phyloP scores from a whole-genome alignment of 2,888 invertebrate species.

The Leucophenga montana region DNA sequence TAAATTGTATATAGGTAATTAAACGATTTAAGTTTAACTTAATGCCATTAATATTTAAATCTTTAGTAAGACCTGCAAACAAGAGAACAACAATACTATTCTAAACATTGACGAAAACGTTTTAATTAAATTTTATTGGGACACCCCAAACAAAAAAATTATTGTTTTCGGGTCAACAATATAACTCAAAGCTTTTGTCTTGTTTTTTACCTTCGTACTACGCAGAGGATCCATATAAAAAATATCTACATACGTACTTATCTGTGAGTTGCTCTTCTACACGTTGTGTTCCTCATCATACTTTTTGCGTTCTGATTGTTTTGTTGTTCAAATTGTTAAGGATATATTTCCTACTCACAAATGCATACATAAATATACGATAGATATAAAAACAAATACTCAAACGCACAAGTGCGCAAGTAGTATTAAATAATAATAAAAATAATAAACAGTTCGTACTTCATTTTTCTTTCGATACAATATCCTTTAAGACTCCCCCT shows the following conservation, averaged over 20 bases:
- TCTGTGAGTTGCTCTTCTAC: no score
- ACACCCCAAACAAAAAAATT: not conserved
- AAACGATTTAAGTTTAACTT: no score
- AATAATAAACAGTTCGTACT: no score
- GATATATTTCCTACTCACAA: not conserved
- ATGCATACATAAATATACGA: conserved; percentile 24
- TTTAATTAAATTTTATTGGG: no score
- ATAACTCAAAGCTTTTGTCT: not conserved
- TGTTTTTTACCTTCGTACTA: not conserved
- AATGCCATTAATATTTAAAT: no score
- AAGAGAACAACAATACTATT: no score
- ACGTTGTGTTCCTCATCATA: not conserved
- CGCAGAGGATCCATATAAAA: not conserved
- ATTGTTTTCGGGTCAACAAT: conserved; percentile 19
- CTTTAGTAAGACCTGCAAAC: no score
- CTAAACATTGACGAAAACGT: no score
- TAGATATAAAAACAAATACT: conserved; percentile 28
- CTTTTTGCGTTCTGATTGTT: not conserved
- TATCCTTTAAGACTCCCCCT: conserved; percentile 30
- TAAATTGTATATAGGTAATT: no score
- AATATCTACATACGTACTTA: not conserved
- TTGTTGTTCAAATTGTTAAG: not conserved
- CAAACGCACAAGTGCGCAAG: no score
- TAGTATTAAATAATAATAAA: no score
- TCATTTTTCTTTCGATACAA: not conserved